Conservation (phyloP, 2,113 vertebrate genomes). For the Smithornis capensis region DNA sequence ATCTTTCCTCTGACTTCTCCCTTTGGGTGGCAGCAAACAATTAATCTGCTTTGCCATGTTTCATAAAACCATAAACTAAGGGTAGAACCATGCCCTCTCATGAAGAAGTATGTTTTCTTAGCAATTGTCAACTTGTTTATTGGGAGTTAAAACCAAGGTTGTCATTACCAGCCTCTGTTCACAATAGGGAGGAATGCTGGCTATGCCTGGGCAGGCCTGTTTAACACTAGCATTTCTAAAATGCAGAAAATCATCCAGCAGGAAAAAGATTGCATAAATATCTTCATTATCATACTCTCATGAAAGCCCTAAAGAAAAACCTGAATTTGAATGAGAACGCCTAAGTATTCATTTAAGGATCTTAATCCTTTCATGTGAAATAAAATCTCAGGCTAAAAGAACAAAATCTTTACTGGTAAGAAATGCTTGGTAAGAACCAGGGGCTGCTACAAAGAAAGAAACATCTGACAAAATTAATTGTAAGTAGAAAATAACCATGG, state of each 20-base stretch:
- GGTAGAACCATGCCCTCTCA: background rate
- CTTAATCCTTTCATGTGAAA: background rate
- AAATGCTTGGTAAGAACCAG: background rate
- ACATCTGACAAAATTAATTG: background rate
- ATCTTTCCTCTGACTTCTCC: background rate
- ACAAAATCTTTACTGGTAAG: background rate
- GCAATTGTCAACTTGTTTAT: background rate
- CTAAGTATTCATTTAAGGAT: background rate
- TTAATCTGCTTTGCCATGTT: background rate
- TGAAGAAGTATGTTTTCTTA: background rate
- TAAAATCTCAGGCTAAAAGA: background rate
- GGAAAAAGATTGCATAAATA: background rate
- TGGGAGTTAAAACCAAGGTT: background rate
- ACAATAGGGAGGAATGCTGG: background rate
- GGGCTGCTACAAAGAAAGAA: background rate
- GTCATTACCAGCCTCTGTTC: background rate
- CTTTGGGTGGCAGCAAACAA: background rate
- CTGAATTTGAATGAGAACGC: background rate
- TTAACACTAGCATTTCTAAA: background rate
- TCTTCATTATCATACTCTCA: background rate
- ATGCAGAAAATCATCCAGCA: background rate
- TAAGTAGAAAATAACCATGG: background rate
- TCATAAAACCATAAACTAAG: background rate
- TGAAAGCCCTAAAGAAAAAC: background rate
- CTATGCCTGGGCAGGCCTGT: background rate